Base-by-base conservation (phyloP, 2,797 vertebrate genomes). In the Periparus ater region DNA sequence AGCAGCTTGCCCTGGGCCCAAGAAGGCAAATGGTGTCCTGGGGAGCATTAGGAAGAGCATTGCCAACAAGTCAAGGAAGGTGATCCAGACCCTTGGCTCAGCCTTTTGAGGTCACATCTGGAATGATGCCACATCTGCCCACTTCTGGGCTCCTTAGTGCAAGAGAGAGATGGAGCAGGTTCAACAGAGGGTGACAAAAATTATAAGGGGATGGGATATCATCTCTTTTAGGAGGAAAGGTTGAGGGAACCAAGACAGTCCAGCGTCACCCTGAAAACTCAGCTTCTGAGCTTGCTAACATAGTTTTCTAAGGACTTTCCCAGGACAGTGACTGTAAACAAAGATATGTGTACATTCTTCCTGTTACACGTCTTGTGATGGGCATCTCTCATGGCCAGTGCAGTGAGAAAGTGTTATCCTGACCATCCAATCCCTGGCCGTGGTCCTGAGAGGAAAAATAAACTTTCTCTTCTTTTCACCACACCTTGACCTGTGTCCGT, bases 21-120 rank as follows among this genome's bases (percentile, higher is more conserved):
- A 53, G n/a, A 75, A 75, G 55, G 23, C 34, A 11, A 10, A 1
- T 13, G 7, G 1, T 26, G 17, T 18, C 25, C 55, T 50, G 7
- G 23, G 18, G 3, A 61, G 8, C 22, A 42, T 22, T 30, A 44
- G 5, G 20, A 72, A 9, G 3, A 60, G 1, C 2, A 0, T 6
- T 47, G 10, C 6, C 19, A 30, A 4, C 3, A 54, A 22, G 5
- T 18, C 0, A 0, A 44, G 22, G 13, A 13, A n/a, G 53, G 34
- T 18, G 34, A 67, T 50, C 17, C 53, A 60, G 6, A 29, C 54
- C 29, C 14, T 38, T 55, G n/a, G 8, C 36, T 70, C 63, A 82
- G 26, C 23, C 3, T 44, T 30, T 7, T 57, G 61, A 82, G 51
- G 29, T 6, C 27, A 29, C 8, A 11, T 44, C 38, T 57, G 23